These are phyloP conservation scores for Sphaerodactylus townsendi DNA, from an alignment of 2,113 vertebrate genomes.

Conservation along the genomic window DNA sequence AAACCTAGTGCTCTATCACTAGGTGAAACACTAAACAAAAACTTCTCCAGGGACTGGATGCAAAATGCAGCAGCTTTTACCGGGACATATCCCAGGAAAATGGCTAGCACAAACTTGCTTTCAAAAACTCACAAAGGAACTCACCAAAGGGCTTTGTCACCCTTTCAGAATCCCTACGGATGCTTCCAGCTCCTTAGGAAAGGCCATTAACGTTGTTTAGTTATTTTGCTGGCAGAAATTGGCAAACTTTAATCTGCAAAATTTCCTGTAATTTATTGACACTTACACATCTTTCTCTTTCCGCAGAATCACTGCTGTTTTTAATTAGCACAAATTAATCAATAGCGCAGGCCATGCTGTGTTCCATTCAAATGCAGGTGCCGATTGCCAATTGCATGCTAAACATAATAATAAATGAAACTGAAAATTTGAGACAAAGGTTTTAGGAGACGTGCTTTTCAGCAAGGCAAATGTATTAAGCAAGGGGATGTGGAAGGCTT, in stretches of 20 bases:
- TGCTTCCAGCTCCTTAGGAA: slow-evolving; percentile 45
- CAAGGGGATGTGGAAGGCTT: slow-evolving; percentile 4
- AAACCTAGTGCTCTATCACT: background rate
- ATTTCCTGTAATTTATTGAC: slow-evolving; percentile 73
- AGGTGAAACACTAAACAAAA: background rate
- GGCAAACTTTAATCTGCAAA: slow-evolving; percentile 68
- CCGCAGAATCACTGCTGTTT: slow-evolving; percentile 67
- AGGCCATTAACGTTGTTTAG: slow-evolving; percentile 66
- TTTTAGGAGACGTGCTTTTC: slow-evolving; percentile 2
- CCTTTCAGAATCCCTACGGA: slow-evolving; percentile 22
- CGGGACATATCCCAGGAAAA: background rate
- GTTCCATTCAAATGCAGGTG: slow-evolving; percentile 66
- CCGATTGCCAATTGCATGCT: slow-evolving; percentile 54
- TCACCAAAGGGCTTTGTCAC: background rate
- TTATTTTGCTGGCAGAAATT: slow-evolving; percentile 66
- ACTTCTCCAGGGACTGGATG: background rate
- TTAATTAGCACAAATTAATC: slow-evolving; percentile 77
- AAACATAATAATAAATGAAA: slow-evolving; percentile 55
- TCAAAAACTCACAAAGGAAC: slow-evolving; percentile 3
- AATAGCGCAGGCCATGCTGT: slow-evolving; percentile 67
- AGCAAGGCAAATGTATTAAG: slow-evolving; percentile 38
- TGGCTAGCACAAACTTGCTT: background rate
- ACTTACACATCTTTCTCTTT: slow-evolving; percentile 69
- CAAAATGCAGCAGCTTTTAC: background rate
- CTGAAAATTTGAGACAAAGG: slow-evolving; percentile 40